Base-by-base conservation (phyloP, 2,888 invertebrate species). In the Chloroclysta siterata region DNA sequence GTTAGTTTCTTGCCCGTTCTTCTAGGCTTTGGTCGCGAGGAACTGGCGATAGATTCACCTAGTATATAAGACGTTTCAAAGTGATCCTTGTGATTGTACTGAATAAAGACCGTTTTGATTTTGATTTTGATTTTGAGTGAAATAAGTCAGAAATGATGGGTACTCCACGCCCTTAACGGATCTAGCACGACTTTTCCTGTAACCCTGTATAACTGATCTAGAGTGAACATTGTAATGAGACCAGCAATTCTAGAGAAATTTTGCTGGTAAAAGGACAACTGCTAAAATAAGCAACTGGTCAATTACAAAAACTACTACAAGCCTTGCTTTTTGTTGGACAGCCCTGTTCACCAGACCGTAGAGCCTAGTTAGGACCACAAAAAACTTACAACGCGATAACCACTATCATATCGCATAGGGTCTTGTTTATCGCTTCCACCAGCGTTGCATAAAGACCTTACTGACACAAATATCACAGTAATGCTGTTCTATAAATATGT, bases 331-430 rank as follows among this genome's bases (percentile, higher is more conserved):
- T 36, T 14, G 55, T 54, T 62, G 22, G 67, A 17, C 68, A 73
- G 56, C 79, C 77, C 72, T 77, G 51, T 17, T 51, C 52, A 70
- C 60, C 60, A 62, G 69, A 63, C 55, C 60, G 68, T 65, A 63
- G 60, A 73, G 71, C 69, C 71, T 72, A 73, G 72, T 78, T 82
- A 79, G 73, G 79, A 82, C 79, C 79, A 58, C 61, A 85, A 87
- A 88, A 88, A 87, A 84, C 71, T 73, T 77, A 80, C 73, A 78
- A 82, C 74, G 73, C 77, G 89, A 90, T 89, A 90, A 88, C 84
- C 74, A 76, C 78, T 87, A 87, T 87, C 84, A 82, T 77, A 77
- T 77, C 73, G 68, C 76, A 70, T 73, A 75, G 75, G 77, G 78
- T 72, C 63, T 56, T 64, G 68, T 74, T 39, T 80, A 80, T 81